Base-by-base conservation (phyloP, 2,888 invertebrate species). In the Sarcophaga subvicina region DNA sequence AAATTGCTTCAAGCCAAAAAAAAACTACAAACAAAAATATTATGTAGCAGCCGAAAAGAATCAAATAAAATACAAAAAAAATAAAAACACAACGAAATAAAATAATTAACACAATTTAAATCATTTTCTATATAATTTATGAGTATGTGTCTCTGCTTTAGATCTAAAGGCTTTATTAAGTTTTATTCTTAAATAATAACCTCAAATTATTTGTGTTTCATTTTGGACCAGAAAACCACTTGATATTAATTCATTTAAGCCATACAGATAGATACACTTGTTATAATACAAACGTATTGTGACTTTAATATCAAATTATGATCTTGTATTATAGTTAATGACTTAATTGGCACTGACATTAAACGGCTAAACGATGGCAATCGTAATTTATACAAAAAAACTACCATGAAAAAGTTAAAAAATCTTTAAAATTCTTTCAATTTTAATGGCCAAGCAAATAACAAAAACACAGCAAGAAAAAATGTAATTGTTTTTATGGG, bases 101-200 rank as follows among this genome's bases (percentile, higher is more conserved):
- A 62, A 62, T 62, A 73, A 80, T 73, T 75, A 69, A 75, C 80
- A 75, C 75, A 54, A 69, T 81, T 72, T 37, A 63, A 80, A 54
- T 22, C 27, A 27, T 70, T 25, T 25, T n/a, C 63, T 4, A 54
- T 66, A 49, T n/a, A 25, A 54, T 59, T 5, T 59, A 62, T 60
- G 17, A n/a, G 25, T 25, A 2, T 25, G 76, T 37, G 10, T 37
- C 37, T 37, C 37, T 37, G 37, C 37, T 37, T 37, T 10, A 37
- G 37, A 37, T 37, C 37, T 37, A 37, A 37, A 37, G 37, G 37
- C 8, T 37, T 37, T 10, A 8, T 37, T 37, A 37, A 37, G 10
- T 37, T 37, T 37, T 37, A 37, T 37, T 37, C 37, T 37, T 37
- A 2, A 37, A 37, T 37, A 37, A 37, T 37, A 37, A 37, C 8